Conservation (phyloP, 2,113 vertebrate species). For the Rhea pennata region DNA sequence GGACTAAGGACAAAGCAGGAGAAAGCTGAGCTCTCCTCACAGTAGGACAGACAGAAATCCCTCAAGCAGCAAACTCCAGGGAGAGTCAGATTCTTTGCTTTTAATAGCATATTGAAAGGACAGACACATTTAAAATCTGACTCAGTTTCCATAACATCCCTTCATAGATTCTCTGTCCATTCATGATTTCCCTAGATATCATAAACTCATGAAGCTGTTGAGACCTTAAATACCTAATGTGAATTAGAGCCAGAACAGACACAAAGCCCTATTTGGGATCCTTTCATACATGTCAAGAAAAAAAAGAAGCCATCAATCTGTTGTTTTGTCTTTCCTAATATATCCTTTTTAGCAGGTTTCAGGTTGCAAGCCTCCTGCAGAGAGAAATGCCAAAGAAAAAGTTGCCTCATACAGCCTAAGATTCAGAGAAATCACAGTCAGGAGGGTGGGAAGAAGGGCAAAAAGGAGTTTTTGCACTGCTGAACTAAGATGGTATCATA, state of each 20-base stretch:
- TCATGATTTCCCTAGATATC: background rate
- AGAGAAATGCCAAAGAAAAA: background rate
- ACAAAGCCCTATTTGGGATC: background rate
- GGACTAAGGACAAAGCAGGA: background rate
- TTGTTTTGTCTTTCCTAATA: background rate
- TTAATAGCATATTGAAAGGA: background rate
- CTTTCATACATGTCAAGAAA: rapidly evolving
- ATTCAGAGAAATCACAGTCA: background rate
- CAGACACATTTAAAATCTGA: background rate
- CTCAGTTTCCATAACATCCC: background rate
- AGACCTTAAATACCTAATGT: background rate
- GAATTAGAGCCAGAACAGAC: background rate
- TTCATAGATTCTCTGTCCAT: background rate
- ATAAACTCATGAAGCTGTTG: background rate
- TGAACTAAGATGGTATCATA: background rate
- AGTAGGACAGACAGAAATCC: background rate
- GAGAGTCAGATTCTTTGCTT: background rate
- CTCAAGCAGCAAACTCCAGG: background rate
- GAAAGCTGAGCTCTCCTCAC: background rate
- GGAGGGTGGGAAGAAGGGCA: background rate
- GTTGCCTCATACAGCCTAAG: background rate
- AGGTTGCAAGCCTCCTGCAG: background rate
- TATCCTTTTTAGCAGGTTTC: background rate
- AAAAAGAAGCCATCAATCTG: background rate
- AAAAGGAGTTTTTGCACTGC: background rate